phyloP scores from a whole-genome alignment of 2,797 vertebrate species.

The Cephalopachus bancanus region DNA sequence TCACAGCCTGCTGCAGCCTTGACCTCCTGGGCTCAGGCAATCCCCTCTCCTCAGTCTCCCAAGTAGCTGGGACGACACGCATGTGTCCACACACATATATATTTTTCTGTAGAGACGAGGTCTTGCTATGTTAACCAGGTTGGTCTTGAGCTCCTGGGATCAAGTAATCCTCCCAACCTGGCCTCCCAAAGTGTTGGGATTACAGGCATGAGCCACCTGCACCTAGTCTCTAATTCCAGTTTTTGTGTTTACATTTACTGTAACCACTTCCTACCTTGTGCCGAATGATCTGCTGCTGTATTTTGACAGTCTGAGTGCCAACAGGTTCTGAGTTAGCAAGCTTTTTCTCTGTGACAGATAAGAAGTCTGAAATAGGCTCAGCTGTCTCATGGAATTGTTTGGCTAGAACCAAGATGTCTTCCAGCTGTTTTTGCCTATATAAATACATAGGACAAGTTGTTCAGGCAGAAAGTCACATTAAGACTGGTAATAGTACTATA shows the following conservation, averaged over 20 bases:
- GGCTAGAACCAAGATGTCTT: constrained; percentile 97
- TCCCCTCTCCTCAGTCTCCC: too few relatives aligned
- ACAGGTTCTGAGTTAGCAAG: constrained; percentile 97
- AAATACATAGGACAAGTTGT: constrained; percentile 60
- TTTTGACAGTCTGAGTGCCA: constrained; percentile 98
- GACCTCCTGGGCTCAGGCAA: too few relatives aligned
- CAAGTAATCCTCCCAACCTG: too few relatives aligned
- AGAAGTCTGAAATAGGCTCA: constrained; percentile 97
- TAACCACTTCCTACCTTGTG: constrained; percentile 94
- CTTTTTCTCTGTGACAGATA: constrained; percentile 96
- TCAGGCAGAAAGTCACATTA: constrained; percentile 68
- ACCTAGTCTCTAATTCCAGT: background rate
- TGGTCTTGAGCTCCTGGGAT: too few relatives aligned
- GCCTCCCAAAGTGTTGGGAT: too few relatives aligned
- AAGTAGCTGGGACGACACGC: too few relatives aligned
- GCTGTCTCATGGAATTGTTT: constrained; percentile 98
- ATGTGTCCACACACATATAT: too few relatives aligned
- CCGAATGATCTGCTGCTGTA: constrained; percentile 96
- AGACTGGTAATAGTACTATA: constrained; percentile 25
- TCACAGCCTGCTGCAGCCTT: too few relatives aligned
- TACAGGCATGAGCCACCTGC: too few relatives aligned
- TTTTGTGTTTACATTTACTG: background rate
- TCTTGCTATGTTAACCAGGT: too few relatives aligned
- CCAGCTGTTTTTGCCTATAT: constrained; percentile 95
- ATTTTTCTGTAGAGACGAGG: too few relatives aligned